A percentile compares a stretch with the other conserved stretches of the same genome.
These are phyloP conservation scores for Cheilosia grossa DNA, from an alignment of 2,888 invertebrate species.

Conservation along the genomic window DNA sequence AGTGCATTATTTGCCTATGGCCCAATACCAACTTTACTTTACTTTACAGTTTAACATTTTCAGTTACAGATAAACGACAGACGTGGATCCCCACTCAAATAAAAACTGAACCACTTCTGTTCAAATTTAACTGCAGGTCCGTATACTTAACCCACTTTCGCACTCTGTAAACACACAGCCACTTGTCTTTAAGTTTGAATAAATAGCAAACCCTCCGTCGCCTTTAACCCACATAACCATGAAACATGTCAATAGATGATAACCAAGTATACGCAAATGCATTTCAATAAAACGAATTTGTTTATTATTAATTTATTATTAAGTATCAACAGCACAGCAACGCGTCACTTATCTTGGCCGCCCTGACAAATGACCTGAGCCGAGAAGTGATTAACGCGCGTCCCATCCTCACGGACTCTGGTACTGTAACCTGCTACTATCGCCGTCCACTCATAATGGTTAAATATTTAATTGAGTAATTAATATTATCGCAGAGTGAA, in stretches of 20 bases:
- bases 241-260: neutral
- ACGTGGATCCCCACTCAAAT: no score
- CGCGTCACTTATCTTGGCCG: conserved; percentile 46
- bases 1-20: no score
- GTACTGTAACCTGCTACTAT: conserved; percentile 49
- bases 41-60: no score
- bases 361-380: conserved; percentile 58
- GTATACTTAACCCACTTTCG: no score
- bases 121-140: no score
- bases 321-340: conserved; percentile 8
- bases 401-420: conserved; percentile 4
- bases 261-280: conserved; percentile 3
- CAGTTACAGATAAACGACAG: no score
- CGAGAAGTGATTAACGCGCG: conserved; percentile 46
- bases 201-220: no score
- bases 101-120: no score
- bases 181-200: no score
- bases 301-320: conserved; percentile 38
- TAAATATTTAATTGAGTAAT: conserved; percentile 69
- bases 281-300: conserved; percentile 44
- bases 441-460: conserved; percentile 35
- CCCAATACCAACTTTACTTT: no score
- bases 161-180: no score
- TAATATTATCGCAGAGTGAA: conserved; percentile 56
- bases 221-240: conserved; percentile 4